Base-by-base conservation (phyloP, 1,140 invertebrate species). In the Drosophila littoralis region DNA sequence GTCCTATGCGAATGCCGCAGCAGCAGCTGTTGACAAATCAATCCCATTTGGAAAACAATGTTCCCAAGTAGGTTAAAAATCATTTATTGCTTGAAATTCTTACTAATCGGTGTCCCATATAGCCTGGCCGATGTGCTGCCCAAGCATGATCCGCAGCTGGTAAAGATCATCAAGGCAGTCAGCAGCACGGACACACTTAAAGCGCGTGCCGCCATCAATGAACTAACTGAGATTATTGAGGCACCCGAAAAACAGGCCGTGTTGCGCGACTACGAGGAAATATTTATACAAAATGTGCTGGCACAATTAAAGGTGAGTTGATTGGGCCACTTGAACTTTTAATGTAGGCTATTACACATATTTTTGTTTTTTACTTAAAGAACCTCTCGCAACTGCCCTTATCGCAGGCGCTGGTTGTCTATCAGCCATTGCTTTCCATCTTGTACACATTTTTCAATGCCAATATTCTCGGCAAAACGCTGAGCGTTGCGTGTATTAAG, bases 391-490 rank as follows among this genome's bases (percentile, higher is more conserved):
- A 96, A 97, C 60, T 97, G 96, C 90, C 95, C 95, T 75, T 97
- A 97, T 82, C 92, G 97, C 54, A 95, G 97, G 45, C 97, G 96
- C 93, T 98, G 96, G 92, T 94, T 96, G 75, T 99, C 95, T 96
- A 97, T 67, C 97, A 98, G 91, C 94, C 94, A 5, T 95, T 98
- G 73, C 92, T 98, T 13, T 94, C 96, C 28, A 97, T 98, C 91
- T 94, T 97, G 50, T 97, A 98, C 80, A 93, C 96, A 40, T 99
- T 99, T 92, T 95, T 98, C 55, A 93, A 96, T 93, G 96, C 96
- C 61, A 98, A 97, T 93, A 97, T 97, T 32, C 65, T 92, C 57
- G 92, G 92, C 17, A 92, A 86, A 75, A 91, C 91, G 35, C 64
- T 92, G 32, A 91, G 90, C 52, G 76, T 91, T 40, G 73, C 80